Conservation (phyloP, 1,140 invertebrate species). For the Aradophagus sp. region DNA sequence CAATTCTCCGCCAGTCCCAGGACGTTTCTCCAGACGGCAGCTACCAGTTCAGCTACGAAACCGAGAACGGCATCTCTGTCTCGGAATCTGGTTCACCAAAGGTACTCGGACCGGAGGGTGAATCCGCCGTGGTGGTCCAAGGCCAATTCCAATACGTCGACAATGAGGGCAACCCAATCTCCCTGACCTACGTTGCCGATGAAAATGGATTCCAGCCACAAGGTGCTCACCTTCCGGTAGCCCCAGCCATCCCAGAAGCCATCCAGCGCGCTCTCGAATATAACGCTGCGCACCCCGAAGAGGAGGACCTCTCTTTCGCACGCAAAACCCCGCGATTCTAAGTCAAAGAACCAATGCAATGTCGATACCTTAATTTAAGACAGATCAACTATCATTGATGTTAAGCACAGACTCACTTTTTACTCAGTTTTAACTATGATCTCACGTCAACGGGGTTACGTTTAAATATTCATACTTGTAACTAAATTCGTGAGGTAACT, state of each 20-base stretch:
- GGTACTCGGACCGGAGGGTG: conserved; percentile 73
- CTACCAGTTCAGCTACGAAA: conserved; percentile 76
- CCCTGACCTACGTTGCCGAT: conserved; percentile 76
- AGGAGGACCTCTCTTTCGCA: conserved; percentile 68
- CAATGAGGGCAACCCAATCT: conserved; percentile 75
- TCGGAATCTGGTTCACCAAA: conserved; percentile 76
- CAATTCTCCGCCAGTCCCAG: conserved; percentile 66
- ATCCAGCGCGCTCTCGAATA: conserved; percentile 72
- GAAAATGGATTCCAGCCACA: conserved; percentile 77
- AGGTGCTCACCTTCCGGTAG: conserved; percentile 74
- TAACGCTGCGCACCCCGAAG: conserved; percentile 63
- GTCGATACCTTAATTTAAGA: too few species aligned
- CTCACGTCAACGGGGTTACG: conserved; percentile 1
- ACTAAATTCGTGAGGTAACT: neutral
- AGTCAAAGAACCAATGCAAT: conserved; percentile 2
- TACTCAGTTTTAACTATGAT: conserved; percentile 17
- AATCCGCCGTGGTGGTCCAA: conserved; percentile 71
- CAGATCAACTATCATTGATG: too few species aligned
- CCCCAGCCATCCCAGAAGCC: conserved; percentile 70
- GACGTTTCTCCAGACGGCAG: conserved; percentile 67
- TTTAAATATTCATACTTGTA: neutral
- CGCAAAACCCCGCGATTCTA: conserved; percentile 39
- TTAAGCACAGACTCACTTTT: too few species aligned
- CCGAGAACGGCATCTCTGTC: conserved; percentile 78
- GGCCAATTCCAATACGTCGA: conserved; percentile 75